phyloP scores from a whole-genome alignment of 2,113 vertebrate genomes.

The Rostratula benghalensis region DNA sequence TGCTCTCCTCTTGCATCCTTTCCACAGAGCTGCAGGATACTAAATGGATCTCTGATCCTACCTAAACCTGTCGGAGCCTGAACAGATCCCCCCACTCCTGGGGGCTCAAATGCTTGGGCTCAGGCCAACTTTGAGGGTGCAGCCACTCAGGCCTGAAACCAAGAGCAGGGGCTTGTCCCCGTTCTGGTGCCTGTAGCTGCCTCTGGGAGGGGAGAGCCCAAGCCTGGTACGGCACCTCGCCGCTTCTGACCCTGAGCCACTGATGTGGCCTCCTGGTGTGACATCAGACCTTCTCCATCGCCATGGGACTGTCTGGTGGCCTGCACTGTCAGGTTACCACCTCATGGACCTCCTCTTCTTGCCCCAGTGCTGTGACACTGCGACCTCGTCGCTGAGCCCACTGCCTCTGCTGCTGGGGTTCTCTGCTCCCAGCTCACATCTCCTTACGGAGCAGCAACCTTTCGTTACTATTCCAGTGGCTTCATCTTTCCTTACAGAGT shows the following conservation, averaged over 20 bases:
- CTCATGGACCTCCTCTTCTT: background rate
- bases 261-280: background rate
- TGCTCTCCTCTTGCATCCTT: background rate
- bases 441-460: background rate
- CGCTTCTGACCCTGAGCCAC: background rate
- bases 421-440: background rate
- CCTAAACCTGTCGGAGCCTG: background rate
- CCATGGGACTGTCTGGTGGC: too few species aligned
- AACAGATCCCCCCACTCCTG: background rate
- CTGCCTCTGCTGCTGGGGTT: background rate
- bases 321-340: background rate
- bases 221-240: background rate
- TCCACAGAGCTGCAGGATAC: background rate
- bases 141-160: background rate
- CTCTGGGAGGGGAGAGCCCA: background rate
- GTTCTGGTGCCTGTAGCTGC: background rate
- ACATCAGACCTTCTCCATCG: fast-evolving
- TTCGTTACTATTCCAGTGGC: background rate
- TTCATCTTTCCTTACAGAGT: background rate
- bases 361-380: fast-evolving
- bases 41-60: background rate
- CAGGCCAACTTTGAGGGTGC: background rate
- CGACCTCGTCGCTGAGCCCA: background rate
- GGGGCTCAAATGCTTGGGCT: background rate
- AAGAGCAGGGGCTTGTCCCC: background rate